Evolutionary conservation across 2,888 invertebrate species (phyloP).

Genomic region (Epistrophella euchroma): DNA sequence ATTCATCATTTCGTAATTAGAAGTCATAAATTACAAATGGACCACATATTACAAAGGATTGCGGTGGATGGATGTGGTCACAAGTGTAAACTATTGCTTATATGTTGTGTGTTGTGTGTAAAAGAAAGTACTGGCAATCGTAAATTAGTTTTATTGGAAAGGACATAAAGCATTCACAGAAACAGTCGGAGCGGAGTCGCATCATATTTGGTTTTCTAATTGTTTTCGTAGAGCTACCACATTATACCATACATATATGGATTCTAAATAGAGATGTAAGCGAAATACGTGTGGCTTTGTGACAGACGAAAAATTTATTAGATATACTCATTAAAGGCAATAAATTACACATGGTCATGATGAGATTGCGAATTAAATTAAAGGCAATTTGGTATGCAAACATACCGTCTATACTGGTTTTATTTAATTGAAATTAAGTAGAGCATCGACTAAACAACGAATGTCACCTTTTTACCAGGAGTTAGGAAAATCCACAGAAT

Average conservation of each 20-base stretch:
- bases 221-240: constrained; percentile 44
- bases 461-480: neutral
- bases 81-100: constrained; percentile 79
- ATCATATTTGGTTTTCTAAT: constrained; percentile 63
- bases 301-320: constrained; percentile 39
- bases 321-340: constrained; percentile 58
- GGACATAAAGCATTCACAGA: constrained; percentile 70
- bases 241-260: neutral
- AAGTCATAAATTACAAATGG: constrained; percentile 77
- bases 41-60: constrained; percentile 74
- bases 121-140: constrained; percentile 52
- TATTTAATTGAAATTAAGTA: constrained; percentile 35
- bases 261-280: constrained; percentile 65
- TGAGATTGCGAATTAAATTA: constrained; percentile 56
- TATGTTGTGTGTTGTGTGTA: constrained; percentile 5
- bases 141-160: constrained; percentile 74
- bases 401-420: constrained; percentile 31
- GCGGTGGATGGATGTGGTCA: constrained; percentile 77
- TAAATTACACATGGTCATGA: constrained; percentile 68
- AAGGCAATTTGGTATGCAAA: constrained; percentile 53
- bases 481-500: neutral
- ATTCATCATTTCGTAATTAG: constrained; percentile 81
- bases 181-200: constrained; percentile 30
- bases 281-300: constrained; percentile 20
- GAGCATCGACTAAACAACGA: neutral